Evolutionary conservation across 2,888 invertebrate genomes (phyloP), one percentile per base, ranked within the genome.

Genomic region (Cenopis cana): DNA sequence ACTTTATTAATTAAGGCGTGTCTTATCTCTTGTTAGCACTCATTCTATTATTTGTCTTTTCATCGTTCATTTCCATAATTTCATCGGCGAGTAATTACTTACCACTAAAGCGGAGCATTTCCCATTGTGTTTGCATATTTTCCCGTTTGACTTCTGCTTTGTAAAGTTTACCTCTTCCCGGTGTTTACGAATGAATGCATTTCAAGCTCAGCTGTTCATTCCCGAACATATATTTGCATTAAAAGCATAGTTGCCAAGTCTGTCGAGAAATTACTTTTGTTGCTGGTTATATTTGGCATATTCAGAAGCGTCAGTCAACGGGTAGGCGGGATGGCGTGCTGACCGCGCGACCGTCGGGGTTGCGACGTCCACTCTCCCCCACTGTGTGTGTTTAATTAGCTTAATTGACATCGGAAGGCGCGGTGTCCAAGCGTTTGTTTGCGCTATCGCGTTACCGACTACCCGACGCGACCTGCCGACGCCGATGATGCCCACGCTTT

Each of bases 1-100:
- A 93, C 93, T 93, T 93, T 93, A 93, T 93, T 93, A 93, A 93
- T 93, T 93, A 93, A 93, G 92, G 90, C 91, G 88, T 91, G 93
- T 93, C 93, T 93, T 93, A 93, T 93, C 93, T 92, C 93, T 92
- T 93, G 93, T 93, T 92, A 93, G 92, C 93, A 93, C 93, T 93
- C 93, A 89, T 93, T 93, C 91, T 92, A 90, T 93, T 93, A 93
- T 93, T 93, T 93, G 93, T 93, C 91, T 93, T 93, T 91, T 92
- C 89, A 89, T 89, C 90, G 91, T 91, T 93, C 90, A 93, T 93
- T 93, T 93, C 89, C 93, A 93, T 93, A 93, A 92, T 93, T 91
- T 92, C 91, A 92, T 92, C 88, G 88, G 86, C 87, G 88, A 86
- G 85, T 89, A 90, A 93, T 92, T 91, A 91, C 90, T 90, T 89